These are phyloP conservation scores for Chloropsis hardwickii DNA, from an alignment of 2,113 vertebrate species.

Conservation along the genomic window DNA sequence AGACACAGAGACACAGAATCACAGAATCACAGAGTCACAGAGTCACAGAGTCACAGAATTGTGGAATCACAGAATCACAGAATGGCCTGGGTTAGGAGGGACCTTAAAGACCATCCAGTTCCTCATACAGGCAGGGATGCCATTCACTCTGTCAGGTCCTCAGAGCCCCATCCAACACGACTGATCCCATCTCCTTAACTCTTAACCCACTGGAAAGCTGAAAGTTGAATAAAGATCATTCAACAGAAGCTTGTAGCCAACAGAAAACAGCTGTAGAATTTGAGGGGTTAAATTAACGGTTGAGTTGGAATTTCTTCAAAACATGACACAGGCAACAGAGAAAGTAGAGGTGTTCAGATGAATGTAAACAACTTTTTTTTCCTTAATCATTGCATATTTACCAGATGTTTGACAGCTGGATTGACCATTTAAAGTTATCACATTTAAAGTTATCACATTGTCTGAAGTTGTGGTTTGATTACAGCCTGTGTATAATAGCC, in stretches of 20 bases:
- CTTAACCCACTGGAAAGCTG: not conserved
- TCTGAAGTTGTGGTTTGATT: constrained; percentile 21
- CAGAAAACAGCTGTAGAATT: not conserved
- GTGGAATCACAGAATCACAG: not conserved
- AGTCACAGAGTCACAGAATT: not conserved
- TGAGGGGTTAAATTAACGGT: not conserved
- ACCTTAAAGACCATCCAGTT: not conserved
- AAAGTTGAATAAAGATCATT: not conserved
- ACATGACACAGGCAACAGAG: not conserved
- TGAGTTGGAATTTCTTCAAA: not conserved
- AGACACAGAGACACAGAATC: too few species aligned
- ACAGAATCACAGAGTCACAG: rapidly evolving
- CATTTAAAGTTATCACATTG: constrained; percentile 20
- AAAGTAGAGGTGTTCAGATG: not conserved
- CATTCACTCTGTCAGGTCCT: not conserved
- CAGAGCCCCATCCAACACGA: not conserved
- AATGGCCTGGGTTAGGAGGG: not conserved
- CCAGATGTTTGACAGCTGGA: not conserved
- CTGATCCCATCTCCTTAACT: not conserved
- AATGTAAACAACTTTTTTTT: not conserved
- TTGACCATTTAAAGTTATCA: constrained; percentile 12
- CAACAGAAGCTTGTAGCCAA: not conserved
- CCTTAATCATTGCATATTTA: not conserved
- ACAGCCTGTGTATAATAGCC: not conserved
- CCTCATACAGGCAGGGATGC: not conserved